phyloP scores from a whole-genome alignment of 1,140 invertebrate genomes.

The Harpegnathos saltator region DNA sequence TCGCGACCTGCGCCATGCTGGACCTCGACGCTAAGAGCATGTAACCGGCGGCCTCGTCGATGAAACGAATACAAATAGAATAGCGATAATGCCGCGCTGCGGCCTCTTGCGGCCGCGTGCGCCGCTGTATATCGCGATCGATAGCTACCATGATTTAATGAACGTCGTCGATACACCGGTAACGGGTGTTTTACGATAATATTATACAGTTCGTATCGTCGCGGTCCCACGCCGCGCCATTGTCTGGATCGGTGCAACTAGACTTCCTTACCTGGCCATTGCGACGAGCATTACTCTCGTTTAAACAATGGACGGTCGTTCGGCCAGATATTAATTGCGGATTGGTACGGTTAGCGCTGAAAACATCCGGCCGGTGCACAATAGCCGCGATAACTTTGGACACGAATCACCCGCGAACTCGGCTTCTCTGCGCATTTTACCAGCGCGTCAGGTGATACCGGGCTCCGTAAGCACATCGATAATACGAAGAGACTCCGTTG shows the following conservation, averaged over 20 bases:
- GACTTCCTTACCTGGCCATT: conserved; percentile 35
- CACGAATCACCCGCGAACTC: conserved; percentile 25
- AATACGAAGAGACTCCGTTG: too few relatives aligned
- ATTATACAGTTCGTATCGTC: conserved; percentile 64
- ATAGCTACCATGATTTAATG: conserved; percentile 70
- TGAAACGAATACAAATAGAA: conserved; percentile 69
- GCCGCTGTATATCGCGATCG: conserved; percentile 56
- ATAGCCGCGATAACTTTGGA: conserved; percentile 3
- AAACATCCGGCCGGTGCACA: conserved; percentile 33
- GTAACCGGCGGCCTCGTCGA: conserved; percentile 33
- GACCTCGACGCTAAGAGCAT: too few relatives aligned
- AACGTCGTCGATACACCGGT: conserved; percentile 55
- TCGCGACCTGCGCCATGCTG: neutral
- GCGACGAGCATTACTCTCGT: conserved; percentile 24
- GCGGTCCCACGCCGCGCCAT: conserved; percentile 44
- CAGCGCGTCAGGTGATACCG: neutral
- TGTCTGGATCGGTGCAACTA: conserved; percentile 52
- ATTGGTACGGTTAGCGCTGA: conserved; percentile 22
- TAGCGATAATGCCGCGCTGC: conserved; percentile 58
- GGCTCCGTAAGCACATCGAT: neutral
- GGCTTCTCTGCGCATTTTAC: conserved; percentile 10
- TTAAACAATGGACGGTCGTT: conserved; percentile 41
- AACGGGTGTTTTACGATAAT: conserved; percentile 74
- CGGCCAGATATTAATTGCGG: conserved; percentile 41
- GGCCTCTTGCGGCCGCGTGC: neutral